Base-by-base conservation (phyloP, 23 tunicate genomes). In the Halocynthia aurantium region DNA sequence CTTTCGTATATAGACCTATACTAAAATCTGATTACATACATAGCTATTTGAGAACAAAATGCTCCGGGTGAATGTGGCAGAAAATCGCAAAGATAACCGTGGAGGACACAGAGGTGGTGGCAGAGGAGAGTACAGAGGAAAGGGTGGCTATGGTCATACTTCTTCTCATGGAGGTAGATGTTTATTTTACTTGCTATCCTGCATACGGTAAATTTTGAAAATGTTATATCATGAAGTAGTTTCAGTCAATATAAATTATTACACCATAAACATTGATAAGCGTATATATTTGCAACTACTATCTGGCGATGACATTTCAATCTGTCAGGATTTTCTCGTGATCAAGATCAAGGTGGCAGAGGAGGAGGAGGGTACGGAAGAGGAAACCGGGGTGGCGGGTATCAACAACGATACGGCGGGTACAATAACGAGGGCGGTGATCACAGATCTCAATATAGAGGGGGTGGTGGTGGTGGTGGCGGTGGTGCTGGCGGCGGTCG, bases 41-140 rank as follows among this genome's bases (percentile, higher is more conserved):
- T 70, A 94, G 99, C 75, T 64, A 7, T 84, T 94, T 77, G 99
- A 96, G 65, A 74, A 80, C 71, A 81, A 80, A 61, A 52, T 71
- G 65, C 80, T 96, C 12, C 83, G 99, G 18, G 96, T 96, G 52
- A 91, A 96, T 80, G 88, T 85, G 21, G 99, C 99, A 10, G 93
- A 89, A 18, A 76, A 85, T 18, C 74, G 81, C 68, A 31, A 88
- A 78, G 87, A 83, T 22, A 73, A 86, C n/a, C 89, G 87, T 6
- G 75, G 96, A n/a, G 81, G 84, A 8, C 76, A 88, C n/a, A 52
- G 86, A 21, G 85, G 93, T 50, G 93, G 93, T 7, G 79, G 97
- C 56, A 84, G 90, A 15, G 91, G 85, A 50, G 77, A 73, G 19
- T 65, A 71, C 64, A 69, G 82, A 9, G 78, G 89, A 2, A 77